Percentiles rank a stretch among this genome's conserved stretches.
Conservation (phyloP, 2,797 vertebrate genomes). For the Poeciliopsis infans region DNA sequence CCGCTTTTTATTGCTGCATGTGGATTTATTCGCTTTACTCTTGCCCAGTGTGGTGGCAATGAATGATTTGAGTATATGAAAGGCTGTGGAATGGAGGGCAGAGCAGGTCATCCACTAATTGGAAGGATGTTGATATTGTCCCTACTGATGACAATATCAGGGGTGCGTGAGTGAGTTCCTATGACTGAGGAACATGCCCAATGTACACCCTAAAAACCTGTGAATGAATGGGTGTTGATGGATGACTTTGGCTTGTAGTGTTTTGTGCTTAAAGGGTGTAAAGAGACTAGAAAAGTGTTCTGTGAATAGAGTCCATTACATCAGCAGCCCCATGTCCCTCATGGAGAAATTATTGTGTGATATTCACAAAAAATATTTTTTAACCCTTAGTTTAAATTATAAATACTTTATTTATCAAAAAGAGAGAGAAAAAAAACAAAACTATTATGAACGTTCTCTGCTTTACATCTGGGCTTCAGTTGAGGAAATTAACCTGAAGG, state of each 20-base stretch:
- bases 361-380: not conserved
- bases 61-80: not conserved
- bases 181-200: not conserved
- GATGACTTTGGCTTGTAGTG: not conserved
- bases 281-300: not conserved
- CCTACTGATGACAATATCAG: not conserved
- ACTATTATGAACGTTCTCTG: not conserved
- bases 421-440: not conserved
- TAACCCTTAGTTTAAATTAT: not conserved
- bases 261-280: not conserved
- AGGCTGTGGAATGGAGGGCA: not conserved
- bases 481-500: conserved; percentile 10
- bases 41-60: conserved; percentile 3
- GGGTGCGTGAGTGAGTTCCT: conserved; percentile 5
- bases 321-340: too few species aligned
- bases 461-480: conserved; percentile 1
- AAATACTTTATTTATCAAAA: not conserved
- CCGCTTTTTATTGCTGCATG: conserved; percentile 52
- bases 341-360: not conserved
- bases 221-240: conserved; percentile 1
- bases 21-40: conserved; percentile 34
- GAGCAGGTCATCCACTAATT: not conserved
- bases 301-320: not conserved
- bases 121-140: not conserved
- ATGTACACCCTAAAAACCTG: not conserved